phyloP scores from a whole-genome alignment of 2,113 vertebrate genomes.

The Ivindomyrus marchei region DNA sequence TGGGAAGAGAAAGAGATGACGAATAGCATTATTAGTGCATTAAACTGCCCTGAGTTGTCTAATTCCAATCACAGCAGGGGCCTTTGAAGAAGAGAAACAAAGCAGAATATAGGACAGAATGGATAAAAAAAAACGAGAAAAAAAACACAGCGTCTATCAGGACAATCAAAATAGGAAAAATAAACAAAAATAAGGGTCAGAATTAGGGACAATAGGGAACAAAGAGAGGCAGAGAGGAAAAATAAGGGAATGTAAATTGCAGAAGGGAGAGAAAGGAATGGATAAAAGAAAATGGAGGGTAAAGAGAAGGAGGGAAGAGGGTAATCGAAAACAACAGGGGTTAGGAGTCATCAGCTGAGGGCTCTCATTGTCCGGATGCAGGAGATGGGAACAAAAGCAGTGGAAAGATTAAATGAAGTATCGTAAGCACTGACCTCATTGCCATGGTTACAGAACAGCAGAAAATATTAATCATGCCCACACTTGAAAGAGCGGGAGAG shows the following conservation, averaged over 20 bases:
- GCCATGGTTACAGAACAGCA: constrained; percentile 97
- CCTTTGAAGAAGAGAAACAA: constrained; percentile 1
- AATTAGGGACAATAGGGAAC: background rate
- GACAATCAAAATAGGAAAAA: background rate
- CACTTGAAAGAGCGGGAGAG: constrained; percentile 50
- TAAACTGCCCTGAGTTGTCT: constrained; percentile 47
- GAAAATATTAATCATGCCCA: constrained; percentile 99
- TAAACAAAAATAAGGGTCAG: constrained; percentile 1
- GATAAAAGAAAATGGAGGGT: constrained; percentile 26
- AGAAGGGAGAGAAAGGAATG: background rate
- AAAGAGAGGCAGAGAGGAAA: background rate
- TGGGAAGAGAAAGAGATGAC: constrained; percentile 21
- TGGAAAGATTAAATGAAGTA: constrained; percentile 99
- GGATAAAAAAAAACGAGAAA: background rate
- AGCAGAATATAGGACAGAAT: background rate
- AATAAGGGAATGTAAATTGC: background rate
- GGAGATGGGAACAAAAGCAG: constrained; percentile 72
- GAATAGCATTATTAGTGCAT: constrained; percentile 40
- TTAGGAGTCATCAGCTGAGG: constrained; percentile 58
- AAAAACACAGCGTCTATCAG: background rate
- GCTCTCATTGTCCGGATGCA: constrained; percentile 65
- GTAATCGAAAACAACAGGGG: constrained; percentile 25
- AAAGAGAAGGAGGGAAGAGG: constrained; percentile 31
- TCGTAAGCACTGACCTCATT: constrained; percentile 99
- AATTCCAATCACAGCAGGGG: constrained; percentile 44